A percentile compares a stretch with the other conserved stretches of the same genome.
These are phyloP conservation scores for Drosophila trichaetosa DNA, from an alignment of 2,888 invertebrate species.

Conservation along the genomic window DNA sequence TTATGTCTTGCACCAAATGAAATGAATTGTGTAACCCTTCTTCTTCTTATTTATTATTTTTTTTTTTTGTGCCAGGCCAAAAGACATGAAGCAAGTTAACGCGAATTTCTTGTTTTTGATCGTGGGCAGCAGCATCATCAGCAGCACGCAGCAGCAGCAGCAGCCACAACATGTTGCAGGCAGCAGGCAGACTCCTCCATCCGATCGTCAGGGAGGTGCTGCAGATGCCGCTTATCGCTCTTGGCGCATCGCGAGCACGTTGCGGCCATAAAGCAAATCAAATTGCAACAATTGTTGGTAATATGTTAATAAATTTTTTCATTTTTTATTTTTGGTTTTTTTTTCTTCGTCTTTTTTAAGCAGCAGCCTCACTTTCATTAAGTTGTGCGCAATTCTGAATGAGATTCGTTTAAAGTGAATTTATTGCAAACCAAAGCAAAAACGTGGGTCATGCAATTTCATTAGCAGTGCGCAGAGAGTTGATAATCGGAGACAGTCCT, in stretches of 20 bases:
- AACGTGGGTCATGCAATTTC: constrained; percentile 32
- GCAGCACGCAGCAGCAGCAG: constrained; percentile 7
- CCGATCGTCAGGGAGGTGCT: constrained; percentile 32
- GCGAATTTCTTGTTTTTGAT: constrained; percentile 78
- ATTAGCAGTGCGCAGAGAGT: background rate
- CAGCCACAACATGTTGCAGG: constrained; percentile 15
- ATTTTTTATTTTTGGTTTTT: background rate
- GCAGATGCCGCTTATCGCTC: constrained; percentile 65
- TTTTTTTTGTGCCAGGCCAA: constrained; percentile 34
- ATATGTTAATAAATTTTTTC: constrained; percentile 76
- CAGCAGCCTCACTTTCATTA: constrained; percentile 72
- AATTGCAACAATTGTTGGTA: constrained; percentile 81
- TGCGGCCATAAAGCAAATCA: constrained; percentile 76
- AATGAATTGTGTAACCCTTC: constrained; percentile 78
- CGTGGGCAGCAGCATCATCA: constrained; percentile 68
- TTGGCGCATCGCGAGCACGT: constrained; percentile 69
- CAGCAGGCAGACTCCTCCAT: constrained; percentile 30
- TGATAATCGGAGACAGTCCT: constrained; percentile 39
- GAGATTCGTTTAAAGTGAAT: constrained; percentile 60
- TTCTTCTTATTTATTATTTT: constrained; percentile 2
- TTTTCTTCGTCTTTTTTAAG: background rate
- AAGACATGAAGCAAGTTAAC: constrained; percentile 64
- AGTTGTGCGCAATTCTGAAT: constrained; percentile 56
- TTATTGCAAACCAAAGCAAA: constrained; percentile 48
- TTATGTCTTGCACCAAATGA: constrained; percentile 80